A percentile compares a stretch with the other conserved stretches of the same genome.
Conservation (phyloP, 2,797 vertebrate species). For the Peromyscus melanophrys region DNA sequence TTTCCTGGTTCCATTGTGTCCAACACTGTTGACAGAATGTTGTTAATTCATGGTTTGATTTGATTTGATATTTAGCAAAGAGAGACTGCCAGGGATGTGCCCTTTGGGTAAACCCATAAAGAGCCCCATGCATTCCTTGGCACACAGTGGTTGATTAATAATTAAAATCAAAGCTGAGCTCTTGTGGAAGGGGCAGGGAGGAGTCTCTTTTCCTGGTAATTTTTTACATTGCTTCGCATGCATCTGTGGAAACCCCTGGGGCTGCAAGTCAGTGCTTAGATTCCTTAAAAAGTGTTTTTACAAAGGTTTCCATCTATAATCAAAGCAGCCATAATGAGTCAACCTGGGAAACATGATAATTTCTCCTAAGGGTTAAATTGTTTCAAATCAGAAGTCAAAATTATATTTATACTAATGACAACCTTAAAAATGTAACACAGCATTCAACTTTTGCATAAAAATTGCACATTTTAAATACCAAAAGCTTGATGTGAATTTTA, state of each 20-base stretch:
- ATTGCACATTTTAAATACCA: constrained; percentile 90
- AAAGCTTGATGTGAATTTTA: constrained; percentile 91
- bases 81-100: background rate
- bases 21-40: background rate
- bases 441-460: constrained; percentile 91
- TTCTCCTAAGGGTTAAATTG: constrained; percentile 89
- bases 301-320: constrained; percentile 87
- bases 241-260: constrained; percentile 57
- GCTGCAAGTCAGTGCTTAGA: constrained; percentile 63
- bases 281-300: constrained; percentile 84
- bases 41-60: background rate
- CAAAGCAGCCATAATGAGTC: constrained; percentile 89
- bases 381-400: constrained; percentile 91
- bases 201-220: constrained; percentile 44
- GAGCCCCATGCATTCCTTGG: background rate
- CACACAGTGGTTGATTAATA: background rate
- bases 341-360: constrained; percentile 89
- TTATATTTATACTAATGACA: constrained; percentile 91
- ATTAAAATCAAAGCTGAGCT: constrained; percentile 62
- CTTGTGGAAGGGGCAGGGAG: background rate
- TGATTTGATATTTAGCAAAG: background rate
- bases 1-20: background rate
- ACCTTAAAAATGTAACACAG: constrained; percentile 90
- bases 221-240: constrained; percentile 66
- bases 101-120: background rate